Evolutionary conservation across 2,888 invertebrate species (phyloP).

Genomic region (Zeuzera pyrina): DNA sequence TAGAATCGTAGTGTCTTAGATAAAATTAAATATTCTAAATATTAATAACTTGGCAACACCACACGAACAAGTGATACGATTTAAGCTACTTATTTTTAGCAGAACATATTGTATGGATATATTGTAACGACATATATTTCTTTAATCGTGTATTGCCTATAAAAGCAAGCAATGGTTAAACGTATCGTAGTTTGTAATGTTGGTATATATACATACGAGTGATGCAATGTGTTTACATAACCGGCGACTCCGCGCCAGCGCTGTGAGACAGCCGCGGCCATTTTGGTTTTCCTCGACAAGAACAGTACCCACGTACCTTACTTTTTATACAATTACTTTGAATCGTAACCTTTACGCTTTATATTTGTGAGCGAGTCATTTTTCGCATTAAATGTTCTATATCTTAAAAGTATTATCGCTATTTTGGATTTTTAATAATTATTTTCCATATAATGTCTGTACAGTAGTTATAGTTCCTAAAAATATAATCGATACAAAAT

Average conservation of each 20-base stretch:
- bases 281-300: too few species aligned
- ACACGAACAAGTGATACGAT: conserved; percentile 67
- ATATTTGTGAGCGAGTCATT: not conserved
- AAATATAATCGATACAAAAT: conserved; percentile 64
- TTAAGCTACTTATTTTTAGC: conserved; percentile 54
- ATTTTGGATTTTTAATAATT: conserved; percentile 36
- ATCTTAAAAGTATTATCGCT: conserved; percentile 31
- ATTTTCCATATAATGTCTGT: conserved; percentile 53
- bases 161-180: conserved; percentile 44
- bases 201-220: too few species aligned
- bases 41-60: conserved; percentile 62
- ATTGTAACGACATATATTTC: conserved; percentile 46
- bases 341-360: not conserved
- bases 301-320: too few species aligned
- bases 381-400: conserved; percentile 2
- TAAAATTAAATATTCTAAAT: conserved; percentile 68
- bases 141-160: conserved; percentile 56
- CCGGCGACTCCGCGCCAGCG: too few species aligned
- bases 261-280: too few species aligned
- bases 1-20: conserved; percentile 67
- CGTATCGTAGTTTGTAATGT: conserved; percentile 33
- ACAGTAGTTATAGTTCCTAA: conserved; percentile 71
- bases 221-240: too few species aligned
- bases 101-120: conserved; percentile 34
- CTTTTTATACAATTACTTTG: too few species aligned